Evolutionary conservation across 30 jellyfish, hydroid and myxozoan genomes (phyloP), one percentile per base, ranked within the genome.

Genomic region (Aurelia aurita): DNA sequence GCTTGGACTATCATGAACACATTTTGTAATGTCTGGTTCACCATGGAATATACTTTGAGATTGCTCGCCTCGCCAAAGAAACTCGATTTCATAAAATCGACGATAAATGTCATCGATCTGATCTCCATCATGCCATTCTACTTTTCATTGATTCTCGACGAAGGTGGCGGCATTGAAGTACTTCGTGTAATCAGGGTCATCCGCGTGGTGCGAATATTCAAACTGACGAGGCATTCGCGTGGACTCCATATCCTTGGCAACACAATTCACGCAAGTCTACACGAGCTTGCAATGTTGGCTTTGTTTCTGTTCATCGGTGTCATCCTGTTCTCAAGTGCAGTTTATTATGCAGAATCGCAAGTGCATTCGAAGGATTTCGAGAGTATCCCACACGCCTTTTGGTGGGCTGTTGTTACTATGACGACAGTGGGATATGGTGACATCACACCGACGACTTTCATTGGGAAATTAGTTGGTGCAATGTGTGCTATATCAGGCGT

Each of bases 321-420:
- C 35, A 94, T 94, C 0, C 87, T 94, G 12, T 94, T 94, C 81
- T 85, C 99, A 34, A 94, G 99, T 70, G 94, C 99, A 4, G 99
- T 94, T 18, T 94, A 94, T 58, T 94, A 90, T 71, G 99, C 99
- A 26, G 99, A 94, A 80, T 94, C 97, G 35, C 77, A 75, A 34
- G 95, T 63, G 28, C 23, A 35, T 14, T 74, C 88, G 39, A 85
- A 74, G 67, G 88, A 85, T 51, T 94, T 94, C 82, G 60, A 45
- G 49, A 94, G 99, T 69, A 94, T 94, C 54, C 99, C 99, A 29
- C 99, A 94, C 59, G 90, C 96, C 16, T 84, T 94, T 53, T 94
- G 99, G 99, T 94, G 99, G 99, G 99, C 99, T 25, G 97, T 94
- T 26, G 97, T 94, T 13, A 94, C 99, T 80, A 94, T 94, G 99